Evolutionary conservation across 2,113 vertebrate species (phyloP).

Genomic region (Microcebus lehilahytsara): DNA sequence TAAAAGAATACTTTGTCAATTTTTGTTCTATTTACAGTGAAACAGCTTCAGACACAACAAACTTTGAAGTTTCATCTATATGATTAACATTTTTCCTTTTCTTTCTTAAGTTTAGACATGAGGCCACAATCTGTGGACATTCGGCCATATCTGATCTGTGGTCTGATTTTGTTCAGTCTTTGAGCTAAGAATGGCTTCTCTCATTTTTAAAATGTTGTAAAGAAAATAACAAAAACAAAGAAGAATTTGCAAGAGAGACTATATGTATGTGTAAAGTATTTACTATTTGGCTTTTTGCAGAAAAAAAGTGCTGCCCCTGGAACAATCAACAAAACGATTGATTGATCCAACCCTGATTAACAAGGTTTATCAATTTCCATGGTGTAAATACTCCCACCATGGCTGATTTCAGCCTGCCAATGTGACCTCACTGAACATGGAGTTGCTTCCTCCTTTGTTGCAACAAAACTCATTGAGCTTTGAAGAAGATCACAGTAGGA

Average conservation of each 20-base stretch:
- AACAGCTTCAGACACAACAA: not conserved
- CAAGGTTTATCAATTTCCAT: not conserved
- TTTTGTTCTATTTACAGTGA: not conserved
- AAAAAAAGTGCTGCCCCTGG: not conserved
- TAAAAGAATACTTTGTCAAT: slow-evolving; percentile 10
- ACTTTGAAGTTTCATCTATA: not conserved
- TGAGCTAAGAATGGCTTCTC: not conserved
- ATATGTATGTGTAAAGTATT: not conserved
- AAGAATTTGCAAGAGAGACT: slow-evolving; percentile 6
- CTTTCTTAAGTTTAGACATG: not conserved
- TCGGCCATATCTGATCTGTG: not conserved
- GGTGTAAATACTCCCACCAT: not conserved
- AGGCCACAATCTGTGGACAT: not conserved
- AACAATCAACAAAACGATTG: not conserved
- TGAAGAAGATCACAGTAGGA: not conserved
- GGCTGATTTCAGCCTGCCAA: not conserved
- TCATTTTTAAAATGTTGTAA: not conserved
- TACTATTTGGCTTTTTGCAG: not conserved
- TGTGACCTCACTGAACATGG: not conserved
- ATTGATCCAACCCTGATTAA: not conserved
- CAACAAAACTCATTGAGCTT: no score
- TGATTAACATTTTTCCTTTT: not conserved
- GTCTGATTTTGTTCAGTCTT: not conserved
- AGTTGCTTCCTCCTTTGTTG: not conserved
- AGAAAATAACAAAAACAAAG: not conserved